Evolutionary conservation across 1,140 invertebrate genomes (phyloP), one percentile per base, ranked within the genome.

Genomic region (Papilio polytes): DNA sequence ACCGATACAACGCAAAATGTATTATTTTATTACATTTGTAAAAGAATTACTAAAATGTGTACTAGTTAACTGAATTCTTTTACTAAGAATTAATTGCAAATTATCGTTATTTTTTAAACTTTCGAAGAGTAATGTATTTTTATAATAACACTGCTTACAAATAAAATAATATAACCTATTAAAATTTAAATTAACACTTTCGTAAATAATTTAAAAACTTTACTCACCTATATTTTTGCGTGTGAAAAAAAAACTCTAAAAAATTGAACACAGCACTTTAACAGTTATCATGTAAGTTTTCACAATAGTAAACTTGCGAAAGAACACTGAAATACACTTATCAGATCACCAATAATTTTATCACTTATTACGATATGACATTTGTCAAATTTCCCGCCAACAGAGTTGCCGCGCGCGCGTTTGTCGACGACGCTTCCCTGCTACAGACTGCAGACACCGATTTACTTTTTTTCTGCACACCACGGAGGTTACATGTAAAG

Each of bases 371-470:
- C 77, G 77, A 63, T 66, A 59, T 77, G 13, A 77, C 51, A 66
- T 22, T 63, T 66, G 77, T 78, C 77, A 78, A 78, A 78, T 22
- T 78, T 78, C 77, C 77, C 77, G 77, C 77, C 77, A 66, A 77
- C 74, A 8, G 51, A 56, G 3, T 36, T 77, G 31, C 36, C 77
- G 77, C 77, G 59, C 77, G 77, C 77, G 59, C 77, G 59, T 66
- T 66, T 59, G 13, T 10, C 77, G 22, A 46, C 36, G 53, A 46
- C 77, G 77, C 77, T 78, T 66, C 36, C 36, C 77, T 63, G 22
- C 59, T 78, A 66, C 59, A 66, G 77, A 78, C 77, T 66, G 63
- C 63, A 66, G 63, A 66, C 3, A 63, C 36, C 46, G 22, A 59
- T 63, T 13, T 66, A 53, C 51, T 51, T 76, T 51, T 78, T 78